Base-by-base conservation (phyloP, 2,797 vertebrate species). In the Phoebastria nigripes region DNA sequence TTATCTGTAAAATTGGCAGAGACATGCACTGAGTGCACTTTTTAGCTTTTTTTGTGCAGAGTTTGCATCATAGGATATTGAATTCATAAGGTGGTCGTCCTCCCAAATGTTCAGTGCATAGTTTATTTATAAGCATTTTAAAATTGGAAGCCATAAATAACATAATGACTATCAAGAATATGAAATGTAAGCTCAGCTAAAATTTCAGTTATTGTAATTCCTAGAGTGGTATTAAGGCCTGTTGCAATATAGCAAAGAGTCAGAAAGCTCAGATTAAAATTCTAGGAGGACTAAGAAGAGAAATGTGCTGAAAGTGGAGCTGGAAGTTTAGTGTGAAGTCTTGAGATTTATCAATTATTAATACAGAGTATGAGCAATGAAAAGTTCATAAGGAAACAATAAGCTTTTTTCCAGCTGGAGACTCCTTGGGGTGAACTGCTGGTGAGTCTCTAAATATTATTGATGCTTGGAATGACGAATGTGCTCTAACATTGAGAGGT, bases 271-370 rank as follows among this genome's bases (percentile, higher is more conserved):
- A 52, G 35, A 93, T 88, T 74, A 70, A 94, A 81, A 92, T 82
- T 71, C 76, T 82, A 22, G 15, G 3, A 67, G 31, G 39, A 81
- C 66, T 87, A 80, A 69, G 49, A 90, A 49, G 22, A 83, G 55
- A 85, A 83, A 89, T 44, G 18, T 61, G 21, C 31, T 71, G 90
- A 44, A 52, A 51, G 35, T 55, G 71, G 33, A 92, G 16, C 24
- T 89, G 58, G 55, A 83, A 73, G 41, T 93, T 93, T 62, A 66
- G 26, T 78, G 20, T 47, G 49, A 81, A 91, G 19, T 58, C 61
- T 87, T 84, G 79, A 90, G 31, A 35, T 62, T 74, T 82, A 82
- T 96, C 54, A 91, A 86, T 95, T 88, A 80, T 95, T 94, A 93
- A 90, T 63, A 78, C 10, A 62, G 44, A 72, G 54, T 66, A 85